Evolutionary conservation across 2,888 invertebrate species (phyloP), one percentile per base, ranked within the genome.

Genomic region (Drosophila longiperda): DNA sequence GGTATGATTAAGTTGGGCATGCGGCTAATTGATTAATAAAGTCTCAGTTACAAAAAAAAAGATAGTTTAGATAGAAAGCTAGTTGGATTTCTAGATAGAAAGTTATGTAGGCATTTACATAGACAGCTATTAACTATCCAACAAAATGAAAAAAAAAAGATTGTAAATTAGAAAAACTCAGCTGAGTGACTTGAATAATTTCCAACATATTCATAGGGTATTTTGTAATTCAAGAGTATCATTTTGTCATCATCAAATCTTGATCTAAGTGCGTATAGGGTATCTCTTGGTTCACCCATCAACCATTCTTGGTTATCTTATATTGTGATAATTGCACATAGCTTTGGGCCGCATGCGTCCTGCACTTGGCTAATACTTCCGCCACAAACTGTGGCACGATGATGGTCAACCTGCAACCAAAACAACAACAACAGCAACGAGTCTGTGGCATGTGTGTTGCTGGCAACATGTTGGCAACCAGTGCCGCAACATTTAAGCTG

Each of bases 401-500:
- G 55, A 45, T 33, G 29, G 60, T 40, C 60, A 66, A 23, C 54
- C 32, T 48, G 23, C 71, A 49, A 42, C 40, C 42, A 34, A 6
- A 45, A 15, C 20, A 20, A 45, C 20, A 23, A 45, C 7, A 20
- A 38, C 20, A 15, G 20, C 45, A 45, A 15, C 3, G 42, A 17
- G 66, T 62, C 62, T 64, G 32, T 20, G 36, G 26, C 26, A 26
- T 32, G 66, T 57, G 72, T 81, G 85, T 72, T 79, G 79, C 78
- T 63, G 65, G 76, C 83, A 80, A 78, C 80, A 78, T 78, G 78
- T 80, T 80, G 80, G 82, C 67, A 82, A 85, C 84, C 73, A 63
- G 86, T 69, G 79, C 73, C 68, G 77, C 85, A 88, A 85, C 85
- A 87, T 88, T 87, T 87, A 66, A 71, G 71, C 58, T 61, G 80